Base-by-base conservation (phyloP, 92 coral and sea anemone genomes). In the Porites evermanni region DNA sequence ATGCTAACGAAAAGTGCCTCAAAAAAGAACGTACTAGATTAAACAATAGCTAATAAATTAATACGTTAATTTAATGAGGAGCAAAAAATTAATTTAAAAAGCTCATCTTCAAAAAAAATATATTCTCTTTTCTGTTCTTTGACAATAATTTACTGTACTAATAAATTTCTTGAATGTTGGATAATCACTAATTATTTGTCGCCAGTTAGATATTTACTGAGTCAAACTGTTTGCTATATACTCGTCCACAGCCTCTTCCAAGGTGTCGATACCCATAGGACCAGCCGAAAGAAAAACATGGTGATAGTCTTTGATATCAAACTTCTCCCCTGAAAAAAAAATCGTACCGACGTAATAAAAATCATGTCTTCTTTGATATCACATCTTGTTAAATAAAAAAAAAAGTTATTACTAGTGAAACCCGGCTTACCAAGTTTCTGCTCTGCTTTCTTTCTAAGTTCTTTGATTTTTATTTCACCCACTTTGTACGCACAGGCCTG, bases 401-500 rank as follows among this genome's bases (percentile, higher is more conserved):
- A 9, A 23, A 50, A 60, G 38, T 12, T 4, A 2, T 29, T 29
- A 29, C 0, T 52, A 11, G 38, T n/a, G 54, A 2, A 21, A 9
- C 8, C 12, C n/a, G 58, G 77, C 94, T 66, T 87, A 97, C 99
- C 98, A n/a, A 95, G 92, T 79, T 90, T 86, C 19, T 88, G 79
- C 53, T 81, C 86, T 16, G 98, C 97, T 73, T 79, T 94, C 68
- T 88, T 87, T 76, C 99, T 88, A 66, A 97, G 80, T 79, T 97
- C 98, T 32, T 79, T 87, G 66, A 97, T 95, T 88, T 97, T 95
- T 8, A 97, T 91, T 87, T 97, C 99, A 12, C 99, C 99, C 72
- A 95, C 88, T 87, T 97, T 97, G 91, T 97, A 97, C 24, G 95
- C 86, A 65, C 99, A 97, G 11, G 99, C 99, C 98, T 96, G 82